Evolutionary conservation across 2,113 vertebrate genomes (phyloP).

Genomic region (Catharus fuscescens): DNA sequence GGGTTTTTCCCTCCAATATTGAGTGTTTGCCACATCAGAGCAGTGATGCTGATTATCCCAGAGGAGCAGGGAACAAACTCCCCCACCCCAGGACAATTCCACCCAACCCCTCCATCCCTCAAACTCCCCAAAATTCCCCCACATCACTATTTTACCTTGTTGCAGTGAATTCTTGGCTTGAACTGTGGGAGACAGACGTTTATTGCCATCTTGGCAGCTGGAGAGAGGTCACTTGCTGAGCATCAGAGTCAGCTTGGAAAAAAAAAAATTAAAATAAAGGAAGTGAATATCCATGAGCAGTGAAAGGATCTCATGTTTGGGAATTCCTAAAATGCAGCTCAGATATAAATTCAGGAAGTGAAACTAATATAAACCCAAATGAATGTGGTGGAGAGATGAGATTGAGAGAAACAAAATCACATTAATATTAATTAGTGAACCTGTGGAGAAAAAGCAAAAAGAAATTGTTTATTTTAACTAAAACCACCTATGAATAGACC

Average conservation of each 20-base stretch:
- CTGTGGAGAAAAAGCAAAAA: background rate
- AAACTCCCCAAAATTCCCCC: background rate
- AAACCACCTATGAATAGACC: background rate
- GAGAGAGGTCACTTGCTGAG: constrained; percentile 49
- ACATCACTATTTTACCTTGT: constrained; percentile 81
- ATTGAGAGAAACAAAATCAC: background rate
- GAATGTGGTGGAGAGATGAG: background rate
- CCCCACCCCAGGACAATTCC: background rate
- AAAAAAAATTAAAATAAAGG: background rate
- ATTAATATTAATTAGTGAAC: background rate
- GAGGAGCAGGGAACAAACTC: background rate
- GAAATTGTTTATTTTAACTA: background rate
- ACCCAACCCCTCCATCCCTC: background rate
- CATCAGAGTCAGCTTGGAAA: constrained; percentile 64
- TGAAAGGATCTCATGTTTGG: background rate
- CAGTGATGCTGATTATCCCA: background rate
- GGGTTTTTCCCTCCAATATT: background rate
- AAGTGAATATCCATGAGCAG: background rate
- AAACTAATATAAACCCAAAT: background rate
- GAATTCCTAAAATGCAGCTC: background rate
- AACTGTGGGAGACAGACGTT: constrained; percentile 91
- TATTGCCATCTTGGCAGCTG: constrained; percentile 85
- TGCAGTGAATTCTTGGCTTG: constrained; percentile 85
- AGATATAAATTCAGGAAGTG: background rate
- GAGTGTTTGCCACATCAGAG: background rate